Base-by-base conservation (phyloP, 30 jellyfish, hydroid and myxozoan genomes). In the Haliclystus octoradiatus region DNA sequence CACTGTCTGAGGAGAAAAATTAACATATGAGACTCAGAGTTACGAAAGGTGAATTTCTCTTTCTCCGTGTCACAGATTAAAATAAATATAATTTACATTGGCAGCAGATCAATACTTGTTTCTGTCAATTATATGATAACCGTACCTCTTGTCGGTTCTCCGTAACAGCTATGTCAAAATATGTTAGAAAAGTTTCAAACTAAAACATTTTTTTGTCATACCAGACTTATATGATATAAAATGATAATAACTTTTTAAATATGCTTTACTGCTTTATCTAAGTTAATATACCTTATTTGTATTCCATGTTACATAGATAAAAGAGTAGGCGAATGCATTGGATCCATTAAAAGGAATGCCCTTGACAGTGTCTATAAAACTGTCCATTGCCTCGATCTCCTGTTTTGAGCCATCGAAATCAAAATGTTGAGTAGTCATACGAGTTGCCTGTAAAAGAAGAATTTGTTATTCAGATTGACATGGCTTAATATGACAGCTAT, bases 351-450 rank as follows among this genome's bases (percentile, higher is more conserved):
- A 74, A 25, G 64, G 33, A 19, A 67, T 65, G 26, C 67, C 50
- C 1, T 49, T 31, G n/a, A 82, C 40, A 2, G 27, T 74, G 3
- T 62, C 79, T 49, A 72, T 73, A 15, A 82, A 68, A 69, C 89
- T 82, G 75, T 82, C 94, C 88, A 82, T 74, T 47, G 94, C 94
- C 63, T 82, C 75, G 50, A 82, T 65, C 69, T 82, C 83, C 2
- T 76, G 69, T 14, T 83, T 47, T 26, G 94, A 78, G 50, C 75
- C 81, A 32, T 63, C 61, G 69, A 82, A 33, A 40, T 73, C 69
- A 26, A 68, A 49, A 64, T 82, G 94, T 22, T 74, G 74, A 25
- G 74, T 73, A 24, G 68, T 79, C 52, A 82, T 72, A 25, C 89
- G 65, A 4, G 94, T 66, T 22, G 52, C 75, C 94, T 82, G 34